phyloP scores from a whole-genome alignment of 2,797 vertebrate genomes.

The Thamnophis elegans region DNA sequence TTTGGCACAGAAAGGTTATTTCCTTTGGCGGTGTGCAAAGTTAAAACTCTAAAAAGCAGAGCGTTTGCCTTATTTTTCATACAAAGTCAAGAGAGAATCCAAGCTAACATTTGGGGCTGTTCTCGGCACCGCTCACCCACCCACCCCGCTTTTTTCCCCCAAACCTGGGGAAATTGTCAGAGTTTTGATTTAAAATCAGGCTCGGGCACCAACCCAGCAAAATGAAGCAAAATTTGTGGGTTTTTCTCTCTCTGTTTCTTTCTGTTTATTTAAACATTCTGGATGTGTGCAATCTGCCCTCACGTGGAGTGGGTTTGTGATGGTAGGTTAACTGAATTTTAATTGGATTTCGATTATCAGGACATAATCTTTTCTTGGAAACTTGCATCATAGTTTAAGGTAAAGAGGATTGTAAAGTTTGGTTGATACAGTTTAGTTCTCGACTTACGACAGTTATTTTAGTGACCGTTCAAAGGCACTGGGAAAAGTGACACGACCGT shows the following conservation, averaged over 20 bases:
- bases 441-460: neutral
- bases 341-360: neutral
- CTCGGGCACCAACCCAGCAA: neutral
- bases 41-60: neutral
- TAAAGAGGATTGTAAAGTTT: neutral
- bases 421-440: neutral
- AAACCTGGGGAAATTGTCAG: neutral
- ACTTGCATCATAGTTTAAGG: neutral
- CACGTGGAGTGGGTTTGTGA: neutral
- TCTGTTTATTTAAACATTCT: neutral
- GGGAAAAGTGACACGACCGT: neutral
- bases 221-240: neutral
- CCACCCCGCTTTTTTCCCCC: rapidly evolving
- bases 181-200: neutral
- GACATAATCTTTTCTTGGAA: no score
- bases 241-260: no score
- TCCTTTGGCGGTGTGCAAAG: slow-evolving; percentile 15
- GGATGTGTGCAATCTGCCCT: neutral
- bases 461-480: neutral
- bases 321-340: neutral
- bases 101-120: neutral
- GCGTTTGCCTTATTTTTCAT: slow-evolving; percentile 4
- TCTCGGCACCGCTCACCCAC: neutral
- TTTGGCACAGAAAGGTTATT: neutral
- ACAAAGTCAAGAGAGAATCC: neutral